Conservation (phyloP, 2,888 invertebrate species). For the Phyllotreta striolata region DNA sequence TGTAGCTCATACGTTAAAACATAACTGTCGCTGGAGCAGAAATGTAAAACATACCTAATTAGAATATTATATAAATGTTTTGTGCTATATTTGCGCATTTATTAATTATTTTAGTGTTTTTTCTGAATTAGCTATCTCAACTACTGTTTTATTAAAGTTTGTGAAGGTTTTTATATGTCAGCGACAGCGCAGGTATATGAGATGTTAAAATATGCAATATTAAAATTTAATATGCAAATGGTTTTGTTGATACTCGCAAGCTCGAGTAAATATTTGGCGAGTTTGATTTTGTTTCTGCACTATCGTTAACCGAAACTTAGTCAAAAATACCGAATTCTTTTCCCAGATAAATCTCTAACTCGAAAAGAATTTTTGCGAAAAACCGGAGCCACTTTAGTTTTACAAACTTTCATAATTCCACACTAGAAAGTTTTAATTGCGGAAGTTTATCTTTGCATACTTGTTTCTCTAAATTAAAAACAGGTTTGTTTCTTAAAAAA, state of each 20-base stretch:
- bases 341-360: conserved; percentile 7
- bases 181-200: conserved; percentile 8
- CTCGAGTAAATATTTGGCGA: conserved; percentile 17
- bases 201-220: conserved; percentile 25
- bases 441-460: conserved; percentile 5
- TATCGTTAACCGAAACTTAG: conserved; percentile 1
- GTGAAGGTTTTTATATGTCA: conserved; percentile 1
- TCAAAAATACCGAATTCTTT: conserved; percentile 15
- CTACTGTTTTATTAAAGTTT: too few species aligned
- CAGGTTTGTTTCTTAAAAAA: neutral
- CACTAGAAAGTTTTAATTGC: conserved; percentile 9
- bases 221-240: conserved; percentile 25
- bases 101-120: too few species aligned
- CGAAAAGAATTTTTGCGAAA: conserved; percentile 8
- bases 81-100: too few species aligned
- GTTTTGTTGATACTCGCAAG: conserved; percentile 16
- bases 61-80: too few species aligned
- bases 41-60: too few species aligned
- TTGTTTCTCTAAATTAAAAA: conserved; percentile 1
- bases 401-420: conserved; percentile 6
- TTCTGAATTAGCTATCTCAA: too few species aligned
- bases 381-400: conserved; percentile 1
- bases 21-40: too few species aligned
- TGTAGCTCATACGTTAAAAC: too few species aligned
- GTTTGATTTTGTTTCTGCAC: conserved; percentile 8